These are phyloP conservation scores for Gobio gobio DNA, from an alignment of 2,113 vertebrate species.

Conservation along the genomic window DNA sequence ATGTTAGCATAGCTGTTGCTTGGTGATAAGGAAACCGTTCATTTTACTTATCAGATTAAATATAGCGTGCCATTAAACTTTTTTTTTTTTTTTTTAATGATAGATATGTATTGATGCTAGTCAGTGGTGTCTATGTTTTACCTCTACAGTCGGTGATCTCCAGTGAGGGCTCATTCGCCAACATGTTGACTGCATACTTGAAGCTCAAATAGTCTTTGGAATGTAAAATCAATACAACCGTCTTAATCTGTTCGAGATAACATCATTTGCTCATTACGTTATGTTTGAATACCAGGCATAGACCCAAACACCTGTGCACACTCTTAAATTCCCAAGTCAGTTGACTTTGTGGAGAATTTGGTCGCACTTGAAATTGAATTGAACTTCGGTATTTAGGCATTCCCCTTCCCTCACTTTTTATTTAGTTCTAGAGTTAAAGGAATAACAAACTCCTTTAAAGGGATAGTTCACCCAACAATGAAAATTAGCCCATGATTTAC, in stretches of 20 bases:
- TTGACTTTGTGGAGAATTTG: slow-evolving; percentile 70
- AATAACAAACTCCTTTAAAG: neutral
- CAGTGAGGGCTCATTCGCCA: slow-evolving; percentile 29
- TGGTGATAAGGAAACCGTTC: slow-evolving; percentile 33
- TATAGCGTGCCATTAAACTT: neutral
- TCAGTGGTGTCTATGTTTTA: slow-evolving; percentile 6
- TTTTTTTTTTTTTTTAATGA: neutral
- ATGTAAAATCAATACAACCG: slow-evolving; percentile 42
- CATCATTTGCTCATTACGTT: slow-evolving; percentile 59
- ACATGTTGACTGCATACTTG: slow-evolving; percentile 34
- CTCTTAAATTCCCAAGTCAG: slow-evolving; percentile 54
- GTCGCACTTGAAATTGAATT: slow-evolving; percentile 47
- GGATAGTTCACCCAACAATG: no score
- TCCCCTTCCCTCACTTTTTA: neutral
- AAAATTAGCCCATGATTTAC: no score
- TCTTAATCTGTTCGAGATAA: slow-evolving; percentile 69
- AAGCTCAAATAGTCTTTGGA: slow-evolving; percentile 27
- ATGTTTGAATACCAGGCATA: slow-evolving; percentile 16
- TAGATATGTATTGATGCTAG: neutral
- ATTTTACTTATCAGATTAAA: slow-evolving; percentile 11
- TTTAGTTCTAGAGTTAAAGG: neutral
- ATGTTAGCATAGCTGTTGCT: slow-evolving; percentile 43
- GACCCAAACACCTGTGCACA: slow-evolving; percentile 72
- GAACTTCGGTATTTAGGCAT: slow-evolving; percentile 35
- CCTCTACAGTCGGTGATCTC: neutral